A percentile compares a stretch with the other conserved stretches of the same genome.
Conservation (phyloP, 2,113 vertebrate species). For the Pomatostomus ruficeps region DNA sequence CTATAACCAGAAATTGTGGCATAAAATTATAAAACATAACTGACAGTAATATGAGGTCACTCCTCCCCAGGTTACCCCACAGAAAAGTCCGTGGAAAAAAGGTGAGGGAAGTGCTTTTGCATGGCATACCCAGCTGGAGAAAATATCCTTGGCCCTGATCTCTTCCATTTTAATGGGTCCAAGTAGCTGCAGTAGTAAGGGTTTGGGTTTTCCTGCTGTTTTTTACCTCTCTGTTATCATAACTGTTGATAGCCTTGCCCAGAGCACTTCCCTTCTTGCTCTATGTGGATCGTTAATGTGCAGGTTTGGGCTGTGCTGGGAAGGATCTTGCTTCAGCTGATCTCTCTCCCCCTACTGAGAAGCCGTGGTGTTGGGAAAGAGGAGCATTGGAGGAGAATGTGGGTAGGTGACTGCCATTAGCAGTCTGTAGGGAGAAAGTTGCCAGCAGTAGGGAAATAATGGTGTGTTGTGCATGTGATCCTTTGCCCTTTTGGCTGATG, state of each 20-base stretch:
- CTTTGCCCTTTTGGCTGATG: slow-evolving; percentile 52
- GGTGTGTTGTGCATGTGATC: slow-evolving; percentile 53
- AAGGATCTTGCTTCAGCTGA: background rate
- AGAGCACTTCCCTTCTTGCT: background rate
- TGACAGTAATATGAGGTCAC: background rate
- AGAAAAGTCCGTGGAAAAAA: background rate
- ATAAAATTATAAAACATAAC: background rate
- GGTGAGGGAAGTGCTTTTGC: background rate
- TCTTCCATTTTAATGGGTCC: background rate
- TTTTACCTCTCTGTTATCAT: background rate
- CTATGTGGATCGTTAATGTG: background rate
- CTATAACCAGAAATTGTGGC: background rate
- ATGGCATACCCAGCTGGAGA: background rate
- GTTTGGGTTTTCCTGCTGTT: background rate
- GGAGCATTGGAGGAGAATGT: background rate
- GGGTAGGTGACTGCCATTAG: slow-evolving; percentile 2
- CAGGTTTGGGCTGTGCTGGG: background rate
- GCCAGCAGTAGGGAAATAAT: slow-evolving; percentile 44
- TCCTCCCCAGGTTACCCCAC: background rate
- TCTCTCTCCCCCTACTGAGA: background rate
- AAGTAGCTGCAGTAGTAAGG: background rate
- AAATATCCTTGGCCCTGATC: background rate
- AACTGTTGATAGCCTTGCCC: background rate
- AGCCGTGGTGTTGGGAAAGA: background rate
- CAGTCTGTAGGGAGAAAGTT: slow-evolving; percentile 30